phyloP scores from a whole-genome alignment of 2,113 vertebrate genomes.

The Microtus oregoni region DNA sequence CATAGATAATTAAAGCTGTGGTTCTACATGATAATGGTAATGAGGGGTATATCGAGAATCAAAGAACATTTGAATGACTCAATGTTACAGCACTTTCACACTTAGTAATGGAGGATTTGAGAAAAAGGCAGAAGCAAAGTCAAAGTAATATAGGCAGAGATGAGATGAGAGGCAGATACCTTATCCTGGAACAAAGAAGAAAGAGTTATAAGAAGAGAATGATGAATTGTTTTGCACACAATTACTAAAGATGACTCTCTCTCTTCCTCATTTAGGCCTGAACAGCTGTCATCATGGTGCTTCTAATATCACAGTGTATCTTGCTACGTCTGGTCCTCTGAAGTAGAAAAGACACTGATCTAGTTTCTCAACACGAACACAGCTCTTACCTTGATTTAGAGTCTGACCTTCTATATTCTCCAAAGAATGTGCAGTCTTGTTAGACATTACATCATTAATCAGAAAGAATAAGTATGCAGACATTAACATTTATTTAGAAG shows the following conservation, averaged over 20 bases:
- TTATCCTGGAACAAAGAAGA: not conserved
- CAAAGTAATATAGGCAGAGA: not conserved
- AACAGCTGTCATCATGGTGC: not conserved
- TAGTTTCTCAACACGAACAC: conserved; percentile 36
- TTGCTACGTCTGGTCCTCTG: not conserved
- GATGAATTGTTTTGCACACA: not conserved
- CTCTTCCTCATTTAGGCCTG: not conserved
- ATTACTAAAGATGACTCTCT: not conserved
- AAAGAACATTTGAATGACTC: not conserved
- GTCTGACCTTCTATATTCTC: conserved; percentile 53
- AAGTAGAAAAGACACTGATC: not conserved
- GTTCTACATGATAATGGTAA: conserved; percentile 32
- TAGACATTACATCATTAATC: conserved; percentile 76
- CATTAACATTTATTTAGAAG: conserved; percentile 69
- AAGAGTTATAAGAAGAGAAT: not conserved
- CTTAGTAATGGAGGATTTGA: not conserved
- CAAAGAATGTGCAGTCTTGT: conserved; percentile 56
- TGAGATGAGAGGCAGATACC: not conserved
- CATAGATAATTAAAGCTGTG: not conserved
- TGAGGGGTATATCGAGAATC: not conserved
- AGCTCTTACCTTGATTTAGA: conserved; percentile 1
- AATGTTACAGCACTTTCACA: not conserved
- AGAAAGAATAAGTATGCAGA: conserved; percentile 22
- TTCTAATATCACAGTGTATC: not conserved
- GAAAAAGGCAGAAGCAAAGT: not conserved